Base-by-base conservation (phyloP, 2,113 vertebrate genomes). In the Picathartes gymnocephalus region DNA sequence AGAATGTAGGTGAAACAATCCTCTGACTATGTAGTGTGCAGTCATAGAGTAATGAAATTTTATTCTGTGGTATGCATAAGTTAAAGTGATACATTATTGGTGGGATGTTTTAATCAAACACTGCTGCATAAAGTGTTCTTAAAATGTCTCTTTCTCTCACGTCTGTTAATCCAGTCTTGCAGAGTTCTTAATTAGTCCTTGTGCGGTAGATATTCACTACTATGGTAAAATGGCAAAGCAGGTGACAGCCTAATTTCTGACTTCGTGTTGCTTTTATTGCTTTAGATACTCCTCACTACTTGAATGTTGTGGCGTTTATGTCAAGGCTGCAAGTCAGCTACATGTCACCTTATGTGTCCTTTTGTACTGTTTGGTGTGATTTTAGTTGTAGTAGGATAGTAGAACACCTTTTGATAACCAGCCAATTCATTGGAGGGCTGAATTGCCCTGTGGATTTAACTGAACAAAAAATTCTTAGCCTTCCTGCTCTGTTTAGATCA, bases 151-250 rank as follows among this genome's bases (percentile, higher is more conserved):
- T 40, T 76, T 24, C 13, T 44, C 86, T 88, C 11, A 27, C 53
- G 35, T 35, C 47, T 81, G 0, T 50, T 78, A 48, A 78, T 48
- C 8, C 35, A 42, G 18, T 33, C 16, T 53, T 73, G 39, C 44
- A 31, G 31, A 66, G 31, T 10, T 56, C 24, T 65, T 58, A n/a
- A 30, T 58, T 47, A 33, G 7, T 48, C 14, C 8, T 16, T 18
- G 11, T 66, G 31, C 25, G 64, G 13, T 7, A 42, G 39, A 39
- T 69, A 9, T 0, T 10, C 35, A 10, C 23, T 81, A 0, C 33
- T 33, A 0, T 39, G 56, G 20, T 61, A 10, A 78, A 68, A 50
- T 2, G 88, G 33, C 20, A 18, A 58, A 35, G 35, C 14, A 13
- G 20, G 40, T 23, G 27, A 7, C 35, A 44, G 50, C 50, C 25